Conservation (phyloP, 2,113 vertebrate species). For the Amia ocellicauda region DNA sequence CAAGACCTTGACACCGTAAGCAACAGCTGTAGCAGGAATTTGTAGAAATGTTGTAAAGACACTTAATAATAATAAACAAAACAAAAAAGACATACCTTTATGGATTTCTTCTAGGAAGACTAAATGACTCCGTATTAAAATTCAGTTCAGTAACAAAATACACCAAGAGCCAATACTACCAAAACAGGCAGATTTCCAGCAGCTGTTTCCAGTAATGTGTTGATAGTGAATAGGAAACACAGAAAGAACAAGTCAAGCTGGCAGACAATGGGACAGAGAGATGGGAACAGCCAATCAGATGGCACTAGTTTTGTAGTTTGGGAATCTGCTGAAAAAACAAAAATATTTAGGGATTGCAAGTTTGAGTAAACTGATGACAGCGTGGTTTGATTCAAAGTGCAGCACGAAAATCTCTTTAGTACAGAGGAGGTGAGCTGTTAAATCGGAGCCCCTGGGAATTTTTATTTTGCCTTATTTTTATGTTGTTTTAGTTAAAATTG, state of each 20-base stretch:
- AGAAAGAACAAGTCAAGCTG: constrained; percentile 37
- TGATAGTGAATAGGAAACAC: constrained; percentile 39
- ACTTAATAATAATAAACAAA: not conserved
- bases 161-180: constrained; percentile 42
- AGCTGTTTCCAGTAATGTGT: constrained; percentile 46
- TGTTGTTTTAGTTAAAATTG: no score
- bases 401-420: constrained; percentile 47
- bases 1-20: no score
- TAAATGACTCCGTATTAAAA: constrained; percentile 46
- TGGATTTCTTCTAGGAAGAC: constrained; percentile 35
- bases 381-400: constrained; percentile 52
- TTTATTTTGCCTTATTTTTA: constrained; percentile 10
- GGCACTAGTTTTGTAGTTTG: constrained; percentile 50
- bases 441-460: constrained; percentile 24
- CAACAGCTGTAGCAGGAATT: constrained; percentile 2
- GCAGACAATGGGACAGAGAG: constrained; percentile 44
- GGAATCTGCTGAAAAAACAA: constrained; percentile 71
- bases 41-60: no score
- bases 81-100: constrained; percentile 47
- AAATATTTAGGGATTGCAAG: constrained; percentile 51
- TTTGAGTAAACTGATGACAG: constrained; percentile 61
- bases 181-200: constrained; percentile 49
- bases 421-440: constrained; percentile 31
- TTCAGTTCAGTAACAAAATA: constrained; percentile 44
- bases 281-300: constrained; percentile 54